Evolutionary conservation across 1,140 invertebrate genomes (phyloP).

Genomic region (Vollenhovia emeryi): DNA sequence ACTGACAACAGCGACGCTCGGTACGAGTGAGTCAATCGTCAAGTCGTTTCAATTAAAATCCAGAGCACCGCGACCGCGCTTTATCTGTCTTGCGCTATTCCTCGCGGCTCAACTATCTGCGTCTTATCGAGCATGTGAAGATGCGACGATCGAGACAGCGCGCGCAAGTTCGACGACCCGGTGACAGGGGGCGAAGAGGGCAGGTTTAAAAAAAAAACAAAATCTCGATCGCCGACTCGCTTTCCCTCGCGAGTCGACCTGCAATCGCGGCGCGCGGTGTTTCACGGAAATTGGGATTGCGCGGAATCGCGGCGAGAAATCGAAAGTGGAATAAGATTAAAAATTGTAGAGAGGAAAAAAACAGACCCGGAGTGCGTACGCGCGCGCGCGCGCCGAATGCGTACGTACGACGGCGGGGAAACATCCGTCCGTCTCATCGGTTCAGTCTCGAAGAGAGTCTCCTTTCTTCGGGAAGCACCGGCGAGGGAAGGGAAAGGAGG

Average conservation of each 20-base stretch:
- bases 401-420: neutral
- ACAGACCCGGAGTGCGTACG: no score
- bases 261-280: no score
- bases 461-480: neutral
- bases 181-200: neutral
- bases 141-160: neutral
- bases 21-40: constrained; percentile 43
- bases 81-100: neutral
- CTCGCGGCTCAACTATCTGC: neutral
- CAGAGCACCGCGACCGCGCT: neutral
- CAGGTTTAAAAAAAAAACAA: no score
- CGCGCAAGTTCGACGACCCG: neutral
- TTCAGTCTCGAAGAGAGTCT: neutral
- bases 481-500: constrained; percentile 65
- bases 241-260: constrained; percentile 3
- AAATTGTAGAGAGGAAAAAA: neutral
- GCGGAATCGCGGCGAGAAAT: neutral
- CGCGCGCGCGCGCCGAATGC: neutral
- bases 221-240: constrained; percentile 20
- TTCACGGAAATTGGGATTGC: neutral
- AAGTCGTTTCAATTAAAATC: constrained; percentile 9
- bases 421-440: neutral
- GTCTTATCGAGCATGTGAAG: neutral
- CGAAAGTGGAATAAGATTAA: neutral
- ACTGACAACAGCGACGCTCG: neutral